Conservation (phyloP, 2,888 invertebrate species). For the Conchocele bisecta region DNA sequence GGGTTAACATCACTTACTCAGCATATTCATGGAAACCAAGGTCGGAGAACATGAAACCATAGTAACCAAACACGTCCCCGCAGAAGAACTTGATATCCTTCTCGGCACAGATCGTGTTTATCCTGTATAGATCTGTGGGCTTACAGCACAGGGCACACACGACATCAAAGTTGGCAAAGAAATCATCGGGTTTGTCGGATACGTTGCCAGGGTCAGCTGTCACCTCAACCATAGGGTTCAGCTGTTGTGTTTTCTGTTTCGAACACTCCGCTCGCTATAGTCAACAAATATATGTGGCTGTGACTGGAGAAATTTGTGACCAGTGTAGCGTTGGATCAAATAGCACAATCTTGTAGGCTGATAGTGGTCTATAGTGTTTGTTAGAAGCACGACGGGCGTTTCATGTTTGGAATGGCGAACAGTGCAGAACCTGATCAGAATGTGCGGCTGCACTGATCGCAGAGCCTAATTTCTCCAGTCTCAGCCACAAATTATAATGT, state of each 20-base stretch:
- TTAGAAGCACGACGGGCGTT: no score
- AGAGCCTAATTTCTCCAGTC: no score
- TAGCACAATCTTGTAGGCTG: no score
- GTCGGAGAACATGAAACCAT: conserved; percentile 95
- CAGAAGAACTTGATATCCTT: conserved; percentile 92
- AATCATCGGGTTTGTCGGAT: conserved; percentile 88
- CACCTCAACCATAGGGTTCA: conserved; percentile 97
- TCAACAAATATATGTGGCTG: no score
- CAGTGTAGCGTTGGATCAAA: no score
- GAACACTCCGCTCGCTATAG: conserved; percentile 92
- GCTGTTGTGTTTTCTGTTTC: conserved; percentile 89
- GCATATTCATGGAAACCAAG: conserved; percentile 91
- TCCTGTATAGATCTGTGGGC: conserved; percentile 88
- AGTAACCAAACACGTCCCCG: conserved; percentile 96
- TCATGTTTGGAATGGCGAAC: no score
- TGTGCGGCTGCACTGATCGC: no score
- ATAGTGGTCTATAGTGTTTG: no score
- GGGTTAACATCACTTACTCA: no score
- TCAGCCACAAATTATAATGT: no score
- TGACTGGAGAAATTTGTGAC: no score
- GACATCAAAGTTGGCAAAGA: conserved; percentile 90
- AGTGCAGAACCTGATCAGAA: no score
- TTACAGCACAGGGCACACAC: conserved; percentile 91
- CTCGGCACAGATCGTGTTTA: conserved; percentile 87
- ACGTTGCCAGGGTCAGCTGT: conserved; percentile 85